Conservation (phyloP, 1,140 invertebrate species). For the Hyles euphorbiae region DNA sequence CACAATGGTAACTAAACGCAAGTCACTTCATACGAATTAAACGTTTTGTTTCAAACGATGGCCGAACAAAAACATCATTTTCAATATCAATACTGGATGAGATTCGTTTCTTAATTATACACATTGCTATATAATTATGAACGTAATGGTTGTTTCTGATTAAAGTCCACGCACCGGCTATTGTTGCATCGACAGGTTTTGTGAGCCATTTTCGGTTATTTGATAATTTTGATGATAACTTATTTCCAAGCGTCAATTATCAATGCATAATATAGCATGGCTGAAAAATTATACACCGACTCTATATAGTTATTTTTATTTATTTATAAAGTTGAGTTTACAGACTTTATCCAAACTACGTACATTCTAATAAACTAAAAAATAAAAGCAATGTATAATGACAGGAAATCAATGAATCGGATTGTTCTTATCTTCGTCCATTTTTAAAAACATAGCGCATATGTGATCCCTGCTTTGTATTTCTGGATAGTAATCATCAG, state of each 20-base stretch:
- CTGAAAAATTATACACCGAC: too few relatives aligned
- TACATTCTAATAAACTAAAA: too few relatives aligned
- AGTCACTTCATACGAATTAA: constrained; percentile 71
- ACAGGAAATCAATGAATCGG: too few relatives aligned
- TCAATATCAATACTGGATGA: constrained; percentile 50
- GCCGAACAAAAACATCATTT: constrained; percentile 57
- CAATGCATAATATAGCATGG: too few relatives aligned
- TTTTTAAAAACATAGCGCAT: neutral
- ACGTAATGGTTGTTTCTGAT: constrained; percentile 46
- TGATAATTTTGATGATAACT: too few relatives aligned
- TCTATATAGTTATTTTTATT: too few relatives aligned
- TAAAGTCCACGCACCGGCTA: constrained; percentile 44
- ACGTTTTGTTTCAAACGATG: constrained; percentile 62
- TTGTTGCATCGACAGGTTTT: constrained; percentile 12
- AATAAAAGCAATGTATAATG: too few relatives aligned
- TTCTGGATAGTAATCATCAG: neutral
- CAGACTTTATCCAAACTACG: too few relatives aligned
- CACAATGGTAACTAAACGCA: constrained; percentile 34
- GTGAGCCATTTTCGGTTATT: too few relatives aligned
- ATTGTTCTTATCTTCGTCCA: too few relatives aligned
- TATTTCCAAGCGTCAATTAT: too few relatives aligned
- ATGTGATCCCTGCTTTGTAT: neutral
- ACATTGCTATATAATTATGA: constrained; percentile 47
- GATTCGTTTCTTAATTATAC: constrained; percentile 49
- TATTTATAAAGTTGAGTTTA: too few relatives aligned